Evolutionary conservation across 2,113 vertebrate genomes (phyloP).

Genomic region (Ellobius talpinus): DNA sequence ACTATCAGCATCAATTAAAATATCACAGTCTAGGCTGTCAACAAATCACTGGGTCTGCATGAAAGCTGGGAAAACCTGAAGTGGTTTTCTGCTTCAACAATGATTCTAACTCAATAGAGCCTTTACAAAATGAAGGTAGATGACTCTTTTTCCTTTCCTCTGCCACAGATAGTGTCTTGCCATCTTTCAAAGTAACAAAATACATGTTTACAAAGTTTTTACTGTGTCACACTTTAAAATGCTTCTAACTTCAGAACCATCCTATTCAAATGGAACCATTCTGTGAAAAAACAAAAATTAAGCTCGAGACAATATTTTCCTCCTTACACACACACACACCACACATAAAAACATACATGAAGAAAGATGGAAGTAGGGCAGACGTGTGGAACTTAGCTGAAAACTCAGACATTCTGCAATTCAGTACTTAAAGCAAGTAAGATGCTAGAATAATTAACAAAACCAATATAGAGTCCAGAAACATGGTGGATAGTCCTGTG

Average conservation of each 20-base stretch:
- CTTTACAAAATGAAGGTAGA: not conserved
- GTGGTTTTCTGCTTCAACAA: not conserved
- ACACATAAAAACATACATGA: not conserved
- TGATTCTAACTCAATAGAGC: not conserved
- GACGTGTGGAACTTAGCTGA: not conserved
- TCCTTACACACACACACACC: not conserved
- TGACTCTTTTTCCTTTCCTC: not conserved
- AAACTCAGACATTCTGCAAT: not conserved
- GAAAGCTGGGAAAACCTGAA: not conserved
- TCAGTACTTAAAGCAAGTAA: not conserved
- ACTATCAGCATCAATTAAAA: conserved; percentile 51
- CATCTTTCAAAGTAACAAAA: not conserved
- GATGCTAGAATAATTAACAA: not conserved
- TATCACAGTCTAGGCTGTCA: not conserved
- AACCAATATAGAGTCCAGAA: not conserved
- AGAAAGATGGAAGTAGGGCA: not conserved
- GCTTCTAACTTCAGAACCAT: not conserved
- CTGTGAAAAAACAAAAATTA: not conserved
- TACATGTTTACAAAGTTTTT: not conserved
- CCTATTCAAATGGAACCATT: not conserved
- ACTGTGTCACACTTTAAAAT: not conserved
- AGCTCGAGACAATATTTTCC: not conserved
- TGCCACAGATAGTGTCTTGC: not conserved
- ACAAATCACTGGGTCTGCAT: not conserved
- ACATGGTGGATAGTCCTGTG: not conserved